Base-by-base conservation (phyloP, 2,888 invertebrate species). In the Oxycera nigricornis region DNA sequence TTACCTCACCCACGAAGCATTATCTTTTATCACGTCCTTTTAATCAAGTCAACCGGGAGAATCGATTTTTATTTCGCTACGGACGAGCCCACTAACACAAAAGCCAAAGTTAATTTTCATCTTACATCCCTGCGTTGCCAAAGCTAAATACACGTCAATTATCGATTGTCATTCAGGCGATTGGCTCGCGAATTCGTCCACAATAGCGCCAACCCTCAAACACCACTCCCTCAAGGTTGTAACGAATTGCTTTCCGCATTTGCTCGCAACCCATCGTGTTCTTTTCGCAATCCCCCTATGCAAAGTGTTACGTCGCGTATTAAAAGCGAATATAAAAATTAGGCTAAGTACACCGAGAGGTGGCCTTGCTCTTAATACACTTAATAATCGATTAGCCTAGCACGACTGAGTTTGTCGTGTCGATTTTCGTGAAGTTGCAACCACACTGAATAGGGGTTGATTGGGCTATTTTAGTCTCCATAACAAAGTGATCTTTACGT, bases 151-250 rank as follows among this genome's bases (percentile, higher is more conserved):
- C 7, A 55, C n/a, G n/a, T 24, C 6, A 17, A 55, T 55, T 55
- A 55, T 55, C 55, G 55, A 55, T 55, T 55, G 55, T 55, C 55
- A 55, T 55, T 55, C n/a, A 55, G 24, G 24, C 24, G 24, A 55
- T 55, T 24, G 55, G 26, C 7, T 6, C 7, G 7, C 7, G 17
- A 50, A 50, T 9, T 11, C 9, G 7, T 9, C 50, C 7, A 50
- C 50, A 35, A 35, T 6, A 35, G 35, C 9, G 50, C 3, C 20
- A 73, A 22, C 4, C 0, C 31, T n/a, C 35, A 35, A 35, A 6
- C 35, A 35, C 7, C 20, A 17, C 31, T 2, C 62, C 41, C 14
- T 28, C 11, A 20, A 39, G 31, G 17, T 17, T 50, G 50, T 17
- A 50, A 50, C 7, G 50, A 7, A 50, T 50, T 50, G 7, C n/a